Evolutionary conservation across 2,113 vertebrate genomes (phyloP).

Genomic region (Peromyscus polionotus): DNA sequence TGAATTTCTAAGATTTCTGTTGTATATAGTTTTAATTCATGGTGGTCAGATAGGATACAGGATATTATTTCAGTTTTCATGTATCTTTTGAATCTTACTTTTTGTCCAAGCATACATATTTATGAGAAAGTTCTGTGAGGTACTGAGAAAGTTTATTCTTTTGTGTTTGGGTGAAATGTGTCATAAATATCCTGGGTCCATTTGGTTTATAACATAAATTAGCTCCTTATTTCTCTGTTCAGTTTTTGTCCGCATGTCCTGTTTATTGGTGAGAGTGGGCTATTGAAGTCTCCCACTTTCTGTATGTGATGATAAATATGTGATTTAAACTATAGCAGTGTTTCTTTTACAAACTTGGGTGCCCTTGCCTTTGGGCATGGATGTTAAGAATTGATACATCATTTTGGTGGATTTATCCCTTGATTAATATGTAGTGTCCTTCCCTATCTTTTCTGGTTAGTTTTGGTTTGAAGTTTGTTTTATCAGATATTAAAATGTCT

Average conservation of each 20-base stretch:
- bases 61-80: neutral
- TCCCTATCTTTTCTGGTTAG: neutral
- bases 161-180: neutral
- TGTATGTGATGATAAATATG: neutral
- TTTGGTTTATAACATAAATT: neutral
- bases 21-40: neutral
- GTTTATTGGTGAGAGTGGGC: neutral
- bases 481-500: neutral
- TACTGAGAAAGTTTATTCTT: neutral
- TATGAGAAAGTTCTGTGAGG: neutral
- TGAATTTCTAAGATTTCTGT: neutral
- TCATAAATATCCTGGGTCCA: neutral
- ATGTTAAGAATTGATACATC: neutral
- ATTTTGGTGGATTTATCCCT: neutral
- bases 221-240: neutral
- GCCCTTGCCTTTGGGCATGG: neutral
- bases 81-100: neutral
- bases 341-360: neutral
- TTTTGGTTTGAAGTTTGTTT: neutral
- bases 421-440: neutral
- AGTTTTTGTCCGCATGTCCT: neutral
- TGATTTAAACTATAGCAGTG: neutral
- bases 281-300: neutral
- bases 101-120: neutral
- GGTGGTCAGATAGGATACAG: neutral